A percentile compares a stretch with the other conserved stretches of the same genome.
These are phyloP conservation scores for Thamnaconus septentrionalis DNA, from an alignment of 2,113 vertebrate genomes.

Conservation along the genomic window DNA sequence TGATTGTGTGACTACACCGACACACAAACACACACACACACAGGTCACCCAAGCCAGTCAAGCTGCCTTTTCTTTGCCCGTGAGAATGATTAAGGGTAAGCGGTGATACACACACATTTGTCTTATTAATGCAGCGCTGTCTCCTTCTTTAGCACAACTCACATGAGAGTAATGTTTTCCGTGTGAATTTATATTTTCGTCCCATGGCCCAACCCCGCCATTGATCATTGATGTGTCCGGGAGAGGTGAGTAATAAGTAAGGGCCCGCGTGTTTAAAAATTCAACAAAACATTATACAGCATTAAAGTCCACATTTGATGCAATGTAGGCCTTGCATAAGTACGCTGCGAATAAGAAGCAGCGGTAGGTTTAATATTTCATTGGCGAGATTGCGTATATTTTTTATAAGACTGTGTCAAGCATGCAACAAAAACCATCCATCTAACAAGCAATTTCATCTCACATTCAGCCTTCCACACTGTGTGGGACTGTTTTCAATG, in stretches of 20 bases:
- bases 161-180: conserved; percentile 40
- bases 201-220: conserved; percentile 15
- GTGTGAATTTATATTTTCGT: conserved; percentile 30
- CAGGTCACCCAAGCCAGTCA: conserved; percentile 25
- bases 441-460: conserved; percentile 54
- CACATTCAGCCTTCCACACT: conserved; percentile 31
- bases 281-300: conserved; percentile 22
- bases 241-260: conserved; percentile 40
- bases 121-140: conserved; percentile 42
- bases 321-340: neutral
- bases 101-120: conserved; percentile 29
- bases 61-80: conserved; percentile 25
- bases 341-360: conserved; percentile 19
- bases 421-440: conserved; percentile 48
- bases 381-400: conserved; percentile 48
- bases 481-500: conserved; percentile 31
- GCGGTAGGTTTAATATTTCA: conserved; percentile 47
- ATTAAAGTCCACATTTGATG: conserved; percentile 13
- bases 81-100: conserved; percentile 36
- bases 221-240: conserved; percentile 27
- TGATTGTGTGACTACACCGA: neutral
- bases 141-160: conserved; percentile 13
- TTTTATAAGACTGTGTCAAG: conserved; percentile 42
- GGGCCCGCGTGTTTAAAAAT: conserved; percentile 43
- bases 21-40: conserved; percentile 4